These are phyloP conservation scores for Brachyrhaphis roseni DNA, from an alignment of 2,797 vertebrate genomes.

Conservation along the genomic window DNA sequence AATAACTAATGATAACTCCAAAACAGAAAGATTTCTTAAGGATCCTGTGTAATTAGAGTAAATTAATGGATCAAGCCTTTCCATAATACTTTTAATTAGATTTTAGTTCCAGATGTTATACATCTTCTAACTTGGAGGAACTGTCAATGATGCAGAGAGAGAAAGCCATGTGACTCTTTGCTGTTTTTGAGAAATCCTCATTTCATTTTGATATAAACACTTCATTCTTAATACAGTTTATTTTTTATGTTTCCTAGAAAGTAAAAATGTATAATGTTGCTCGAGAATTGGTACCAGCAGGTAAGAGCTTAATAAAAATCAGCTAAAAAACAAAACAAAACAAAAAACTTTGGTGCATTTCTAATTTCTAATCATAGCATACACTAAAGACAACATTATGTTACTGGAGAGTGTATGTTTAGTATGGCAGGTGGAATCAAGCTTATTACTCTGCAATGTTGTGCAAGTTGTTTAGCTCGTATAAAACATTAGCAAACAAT, in stretches of 20 bases:
- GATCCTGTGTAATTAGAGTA: not conserved
- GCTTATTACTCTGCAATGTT: conserved; percentile 7
- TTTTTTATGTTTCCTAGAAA: not conserved
- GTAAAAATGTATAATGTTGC: not conserved
- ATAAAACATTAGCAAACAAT: conserved; percentile 4
- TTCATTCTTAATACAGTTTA: not conserved
- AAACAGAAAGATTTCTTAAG: not conserved
- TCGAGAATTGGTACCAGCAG: not conserved
- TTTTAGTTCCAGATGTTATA: not conserved
- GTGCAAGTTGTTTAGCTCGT: conserved; percentile 5
- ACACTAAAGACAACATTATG: not conserved
- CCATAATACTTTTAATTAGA: not conserved
- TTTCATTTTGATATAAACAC: not conserved
- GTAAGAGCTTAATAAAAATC: not conserved
- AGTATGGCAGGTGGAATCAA: not conserved
- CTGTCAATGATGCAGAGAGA: not conserved
- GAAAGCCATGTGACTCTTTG: not conserved
- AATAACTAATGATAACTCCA: not conserved
- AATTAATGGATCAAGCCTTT: not conserved
- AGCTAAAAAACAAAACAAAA: not conserved
- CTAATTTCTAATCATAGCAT: not conserved
- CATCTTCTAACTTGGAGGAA: not conserved
- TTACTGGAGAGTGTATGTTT: not conserved
- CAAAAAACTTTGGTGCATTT: not conserved
- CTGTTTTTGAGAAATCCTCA: not conserved